These are phyloP conservation scores for Chascanopsetta lugubris DNA, from an alignment of 2,113 vertebrate species.

Conservation along the genomic window DNA sequence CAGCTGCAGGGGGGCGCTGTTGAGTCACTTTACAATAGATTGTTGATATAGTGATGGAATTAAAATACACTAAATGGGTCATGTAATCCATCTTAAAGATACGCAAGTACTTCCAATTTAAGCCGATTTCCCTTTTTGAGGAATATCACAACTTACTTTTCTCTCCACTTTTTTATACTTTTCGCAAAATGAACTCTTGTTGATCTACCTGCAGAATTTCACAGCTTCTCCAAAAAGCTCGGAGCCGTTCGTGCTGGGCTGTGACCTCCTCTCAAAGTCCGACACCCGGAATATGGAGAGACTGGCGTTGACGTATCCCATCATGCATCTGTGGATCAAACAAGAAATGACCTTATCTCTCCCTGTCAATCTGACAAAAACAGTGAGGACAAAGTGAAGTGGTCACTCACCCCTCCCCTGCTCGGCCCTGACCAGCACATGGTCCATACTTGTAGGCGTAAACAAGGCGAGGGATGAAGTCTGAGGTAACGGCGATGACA, in stretches of 20 bases:
- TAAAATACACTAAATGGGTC: background rate
- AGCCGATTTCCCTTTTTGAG: background rate
- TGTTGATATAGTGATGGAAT: constrained; percentile 19
- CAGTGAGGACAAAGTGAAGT: background rate
- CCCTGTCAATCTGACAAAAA: background rate
- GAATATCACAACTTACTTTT: no score
- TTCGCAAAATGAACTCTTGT: background rate
- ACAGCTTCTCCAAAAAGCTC: constrained; percentile 86
- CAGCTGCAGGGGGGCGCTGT: background rate
- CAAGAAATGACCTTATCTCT: background rate
- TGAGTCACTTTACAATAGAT: background rate
- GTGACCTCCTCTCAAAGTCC: constrained; percentile 90
- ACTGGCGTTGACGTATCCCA: constrained; percentile 93
- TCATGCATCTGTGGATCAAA: constrained; percentile 86
- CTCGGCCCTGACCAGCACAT: constrained; percentile 89
- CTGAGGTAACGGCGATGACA: constrained; percentile 95
- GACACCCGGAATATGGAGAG: constrained; percentile 89
- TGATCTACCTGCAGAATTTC: constrained; percentile 87
- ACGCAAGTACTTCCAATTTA: background rate
- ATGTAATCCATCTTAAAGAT: background rate
- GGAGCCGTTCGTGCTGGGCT: constrained; percentile 85
- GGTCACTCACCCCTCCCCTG: constrained; percentile 88
- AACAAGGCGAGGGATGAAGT: constrained; percentile 96
- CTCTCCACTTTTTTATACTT: no score
- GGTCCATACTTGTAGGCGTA: constrained; percentile 96